Evolutionary conservation across 2,113 vertebrate genomes (phyloP).

Genomic region (Xiphorhynchus elegans): DNA sequence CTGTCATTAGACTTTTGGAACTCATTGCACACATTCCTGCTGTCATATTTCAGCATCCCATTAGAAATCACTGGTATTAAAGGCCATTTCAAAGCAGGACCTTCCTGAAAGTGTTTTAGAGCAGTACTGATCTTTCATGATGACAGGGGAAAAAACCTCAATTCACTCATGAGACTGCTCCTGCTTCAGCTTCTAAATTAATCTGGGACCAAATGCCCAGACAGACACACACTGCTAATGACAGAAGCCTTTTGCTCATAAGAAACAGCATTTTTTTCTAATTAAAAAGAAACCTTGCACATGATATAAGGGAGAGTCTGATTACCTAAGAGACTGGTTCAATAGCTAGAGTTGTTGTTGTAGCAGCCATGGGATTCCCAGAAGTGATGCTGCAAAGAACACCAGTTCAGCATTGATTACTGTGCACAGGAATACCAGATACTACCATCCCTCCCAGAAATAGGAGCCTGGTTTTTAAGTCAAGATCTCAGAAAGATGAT

Average conservation of each 20-base stretch:
- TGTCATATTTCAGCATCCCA: constrained; percentile 49
- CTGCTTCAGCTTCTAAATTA: constrained; percentile 61
- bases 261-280: constrained; percentile 39
- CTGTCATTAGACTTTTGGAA: constrained; percentile 29
- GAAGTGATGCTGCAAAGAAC: neutral
- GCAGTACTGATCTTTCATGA: constrained; percentile 25
- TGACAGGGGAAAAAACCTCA: constrained; percentile 27
- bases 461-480: neutral
- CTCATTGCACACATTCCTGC: neutral
- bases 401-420: constrained; percentile 46
- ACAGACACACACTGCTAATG: constrained; percentile 41
- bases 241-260: constrained; percentile 38
- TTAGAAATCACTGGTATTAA: constrained; percentile 60
- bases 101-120: constrained; percentile 32
- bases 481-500: neutral
- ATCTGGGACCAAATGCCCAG: constrained; percentile 62
- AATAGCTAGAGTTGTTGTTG: constrained; percentile 11
- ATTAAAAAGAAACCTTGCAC: constrained; percentile 56
- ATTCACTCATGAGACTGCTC: neutral
- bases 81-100: constrained; percentile 32
- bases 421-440: neutral
- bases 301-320: constrained; percentile 2
- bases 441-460: neutral
- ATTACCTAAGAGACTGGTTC: constrained; percentile 43
- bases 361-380: constrained; percentile 11